Percentiles rank a stretch among this genome's conserved stretches.
Evolutionary conservation across 2,888 invertebrate genomes (phyloP).

Genomic region (Acronicta alni): DNA sequence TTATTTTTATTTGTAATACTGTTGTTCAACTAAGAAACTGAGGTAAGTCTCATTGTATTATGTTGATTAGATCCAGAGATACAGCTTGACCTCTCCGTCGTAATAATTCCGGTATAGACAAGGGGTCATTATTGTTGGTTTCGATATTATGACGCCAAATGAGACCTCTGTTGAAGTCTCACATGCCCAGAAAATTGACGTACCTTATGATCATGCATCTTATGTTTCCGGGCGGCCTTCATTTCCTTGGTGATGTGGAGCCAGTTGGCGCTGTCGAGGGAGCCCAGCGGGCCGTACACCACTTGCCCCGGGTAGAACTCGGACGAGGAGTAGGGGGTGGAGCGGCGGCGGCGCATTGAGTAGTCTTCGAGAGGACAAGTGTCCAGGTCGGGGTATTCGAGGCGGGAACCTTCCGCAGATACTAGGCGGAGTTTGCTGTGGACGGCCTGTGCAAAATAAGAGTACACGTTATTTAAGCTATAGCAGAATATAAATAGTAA

Average conservation of each 20-base stretch:
- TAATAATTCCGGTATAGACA: no score
- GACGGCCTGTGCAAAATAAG: conserved; percentile 84
- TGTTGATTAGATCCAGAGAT: no score
- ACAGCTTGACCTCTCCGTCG: no score
- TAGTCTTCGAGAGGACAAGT: conserved; percentile 92
- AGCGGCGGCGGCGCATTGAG: conserved; percentile 91
- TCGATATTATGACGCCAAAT: no score
- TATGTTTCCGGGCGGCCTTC: conserved; percentile 90
- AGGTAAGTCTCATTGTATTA: no score
- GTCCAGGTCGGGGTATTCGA: conserved; percentile 91
- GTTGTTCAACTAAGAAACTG: no score
- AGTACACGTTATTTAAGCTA: no score
- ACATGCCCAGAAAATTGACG: background rate
- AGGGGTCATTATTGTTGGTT: no score
- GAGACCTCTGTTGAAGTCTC: no score
- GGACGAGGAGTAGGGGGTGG: conserved; percentile 83
- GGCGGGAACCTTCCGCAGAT: conserved; percentile 91
- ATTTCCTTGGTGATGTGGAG: conserved; percentile 93
- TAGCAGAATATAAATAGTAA: no score
- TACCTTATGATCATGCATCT: conserved; percentile 89
- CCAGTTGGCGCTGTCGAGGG: conserved; percentile 95
- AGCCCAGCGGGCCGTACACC: conserved; percentile 92
- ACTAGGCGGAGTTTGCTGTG: conserved; percentile 91
- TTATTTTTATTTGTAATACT: no score
- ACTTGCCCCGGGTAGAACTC: conserved; percentile 88